Conservation (phyloP, 2,888 invertebrate species). For the Aphidius colemani region DNA sequence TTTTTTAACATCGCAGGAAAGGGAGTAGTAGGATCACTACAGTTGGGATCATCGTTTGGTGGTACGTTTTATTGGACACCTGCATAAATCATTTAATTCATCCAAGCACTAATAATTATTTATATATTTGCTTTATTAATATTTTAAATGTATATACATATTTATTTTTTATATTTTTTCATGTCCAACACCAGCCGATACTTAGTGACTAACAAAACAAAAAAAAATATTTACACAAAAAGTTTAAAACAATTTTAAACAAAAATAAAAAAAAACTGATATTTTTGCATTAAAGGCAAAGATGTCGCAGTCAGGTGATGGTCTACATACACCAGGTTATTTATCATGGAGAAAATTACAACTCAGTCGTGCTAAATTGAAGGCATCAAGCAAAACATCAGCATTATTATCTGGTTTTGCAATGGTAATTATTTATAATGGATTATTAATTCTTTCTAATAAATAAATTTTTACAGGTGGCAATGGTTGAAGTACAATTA, state of each 20-base stretch:
- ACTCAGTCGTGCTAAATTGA: conserved; percentile 94
- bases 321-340: conserved; percentile 81
- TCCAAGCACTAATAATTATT: conserved; percentile 7
- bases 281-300: conserved; percentile 63
- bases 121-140: conserved; percentile 14
- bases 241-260: not conserved
- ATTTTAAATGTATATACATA: not conserved
- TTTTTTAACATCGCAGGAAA: conserved; percentile 51
- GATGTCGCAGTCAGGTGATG: conserved; percentile 78
- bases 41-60: conserved; percentile 47
- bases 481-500: conserved; percentile 96
- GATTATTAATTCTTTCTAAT: not conserved
- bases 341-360: conserved; percentile 90
- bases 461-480: conserved; percentile 68
- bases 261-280: not conserved
- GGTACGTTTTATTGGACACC: conserved; percentile 48
- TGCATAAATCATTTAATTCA: no score
- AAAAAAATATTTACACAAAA: not conserved
- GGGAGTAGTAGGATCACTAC: conserved; percentile 49
- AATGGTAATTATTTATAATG: conserved; percentile 71
- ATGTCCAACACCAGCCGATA: conserved; percentile 16
- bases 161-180: conserved; percentile 11
- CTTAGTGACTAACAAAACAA: conserved; percentile 21
- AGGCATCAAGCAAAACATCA: conserved; percentile 97
- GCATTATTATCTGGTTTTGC: conserved; percentile 96